Conservation (phyloP, 2,797 vertebrate genomes). For the Anguilla pacifica region DNA sequence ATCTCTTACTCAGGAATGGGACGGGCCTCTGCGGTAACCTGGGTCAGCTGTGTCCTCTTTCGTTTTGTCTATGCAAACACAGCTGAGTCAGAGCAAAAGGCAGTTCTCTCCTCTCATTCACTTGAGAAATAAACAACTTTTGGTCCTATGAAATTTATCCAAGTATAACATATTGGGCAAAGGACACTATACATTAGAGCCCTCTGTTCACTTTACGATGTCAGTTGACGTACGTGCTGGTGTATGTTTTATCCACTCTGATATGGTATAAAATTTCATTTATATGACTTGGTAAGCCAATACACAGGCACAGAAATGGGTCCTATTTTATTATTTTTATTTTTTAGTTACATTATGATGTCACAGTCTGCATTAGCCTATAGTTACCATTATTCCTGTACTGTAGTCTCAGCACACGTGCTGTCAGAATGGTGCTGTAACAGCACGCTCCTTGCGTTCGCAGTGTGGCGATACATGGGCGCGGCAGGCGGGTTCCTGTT, state of each 20-base stretch:
- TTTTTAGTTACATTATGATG: not conserved
- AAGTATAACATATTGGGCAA: not conserved
- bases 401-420: not conserved
- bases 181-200: not conserved
- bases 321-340: too few relatives aligned
- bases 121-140: not conserved
- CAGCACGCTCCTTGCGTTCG: constrained; percentile 11
- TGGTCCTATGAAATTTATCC: not conserved
- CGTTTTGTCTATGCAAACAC: not conserved
- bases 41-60: not conserved
- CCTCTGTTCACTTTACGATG: not conserved
- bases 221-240: not conserved
- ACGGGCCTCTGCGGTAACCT: not conserved
- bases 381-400: not conserved
- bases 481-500: constrained; percentile 83
- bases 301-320: too few relatives aligned
- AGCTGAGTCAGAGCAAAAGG: not conserved
- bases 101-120: not conserved
- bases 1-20: not conserved
- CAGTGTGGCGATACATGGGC: constrained; percentile 92
- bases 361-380: not conserved
- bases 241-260: too few relatives aligned
- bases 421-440: too few relatives aligned
- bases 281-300: too few relatives aligned
- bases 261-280: too few relatives aligned